Percentiles rank a stretch among this genome's conserved stretches.
phyloP scores from a whole-genome alignment of 2,888 invertebrate species.

The Anodontia alba region DNA sequence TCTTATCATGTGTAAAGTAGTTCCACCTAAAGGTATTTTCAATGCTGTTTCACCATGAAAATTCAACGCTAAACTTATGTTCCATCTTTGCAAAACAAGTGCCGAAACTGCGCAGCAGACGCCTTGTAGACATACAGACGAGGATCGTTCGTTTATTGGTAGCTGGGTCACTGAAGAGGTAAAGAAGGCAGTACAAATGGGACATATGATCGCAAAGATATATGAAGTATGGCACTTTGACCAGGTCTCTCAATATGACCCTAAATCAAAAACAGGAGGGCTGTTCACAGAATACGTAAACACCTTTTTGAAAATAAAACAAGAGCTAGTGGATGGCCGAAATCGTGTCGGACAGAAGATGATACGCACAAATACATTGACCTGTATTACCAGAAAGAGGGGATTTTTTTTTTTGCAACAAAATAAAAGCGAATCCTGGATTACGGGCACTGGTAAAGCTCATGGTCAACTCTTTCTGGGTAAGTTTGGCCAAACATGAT shows the following conservation, averaged over 20 bases:
- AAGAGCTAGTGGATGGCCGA: conserved; percentile 69
- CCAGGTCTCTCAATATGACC: too few species aligned
- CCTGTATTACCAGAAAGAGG: conserved; percentile 41
- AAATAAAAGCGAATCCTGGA: conserved; percentile 48
- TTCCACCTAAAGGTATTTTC: too few species aligned
- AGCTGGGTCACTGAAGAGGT: conserved; percentile 34
- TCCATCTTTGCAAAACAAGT: conserved; percentile 46
- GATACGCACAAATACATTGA: too few species aligned
- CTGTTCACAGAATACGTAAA: conserved; percentile 77
- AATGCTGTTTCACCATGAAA: conserved; percentile 76
- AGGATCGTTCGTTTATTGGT: conserved; percentile 35
- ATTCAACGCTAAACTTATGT: too few species aligned
- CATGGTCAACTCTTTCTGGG: conserved; percentile 58
- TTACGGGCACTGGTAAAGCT: too few species aligned
- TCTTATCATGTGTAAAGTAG: too few species aligned
- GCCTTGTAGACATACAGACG: too few species aligned
- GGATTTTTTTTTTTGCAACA: conserved; percentile 36
- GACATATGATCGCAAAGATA: too few species aligned
- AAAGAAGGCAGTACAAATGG: conserved; percentile 26
- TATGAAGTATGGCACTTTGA: too few species aligned
- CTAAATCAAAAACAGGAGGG: conserved; percentile 18
- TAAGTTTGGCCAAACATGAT: conserved; percentile 57
- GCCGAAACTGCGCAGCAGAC: too few species aligned
- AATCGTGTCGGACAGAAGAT: too few species aligned
- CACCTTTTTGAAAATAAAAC: conserved; percentile 63